Base-by-base conservation (phyloP, 2,797 vertebrate genomes). In the Numenius phaeopus region DNA sequence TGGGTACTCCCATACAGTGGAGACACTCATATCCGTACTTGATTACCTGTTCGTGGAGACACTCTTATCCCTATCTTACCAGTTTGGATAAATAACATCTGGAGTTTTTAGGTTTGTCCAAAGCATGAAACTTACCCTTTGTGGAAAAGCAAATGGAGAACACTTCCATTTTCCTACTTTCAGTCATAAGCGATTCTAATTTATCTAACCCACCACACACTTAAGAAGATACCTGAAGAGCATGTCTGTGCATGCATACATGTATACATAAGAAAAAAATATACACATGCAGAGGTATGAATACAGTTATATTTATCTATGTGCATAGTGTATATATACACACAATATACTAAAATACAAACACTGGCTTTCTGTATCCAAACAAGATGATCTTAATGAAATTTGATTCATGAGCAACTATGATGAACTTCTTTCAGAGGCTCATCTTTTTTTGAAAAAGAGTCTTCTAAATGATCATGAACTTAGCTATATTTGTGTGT, bases 331-430 rank as follows among this genome's bases (percentile, higher is more conserved):
- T 21, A 10, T 49, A 40, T 22, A 32, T 47, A 58, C 2, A 55
- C 8, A 46, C 2, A 55, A 11, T 30, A 39, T 21, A 58, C 9
- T 69, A 46, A 89, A 89, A 69, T 37, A 65, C 1, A 54, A 27
- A 0, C 2, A 11, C 1, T 17, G 3, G 5, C 14, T 73, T 83
- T 49, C 27, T 72, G 6, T 54, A 72, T 47, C 34, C 13, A 59
- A 39, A 64, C 0, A 1, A 58, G 40, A 11, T 47, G 9, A 37
- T 30, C 12, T 32, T 57, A 24, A 73, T 64, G 5, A 30, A 58
- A 88, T 73, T n/a, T 78, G 12, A 75, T 67, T 88, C 24, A 44
- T 34, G 12, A 73, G 11, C 9, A 71, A 3, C 15, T 44, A n/a
- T 8, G 1, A 7, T 40, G 20, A 77, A 58, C 22, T 86, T 82